Conservation (phyloP, 2,888 invertebrate genomes). For the Auanema freiburgensis region DNA sequence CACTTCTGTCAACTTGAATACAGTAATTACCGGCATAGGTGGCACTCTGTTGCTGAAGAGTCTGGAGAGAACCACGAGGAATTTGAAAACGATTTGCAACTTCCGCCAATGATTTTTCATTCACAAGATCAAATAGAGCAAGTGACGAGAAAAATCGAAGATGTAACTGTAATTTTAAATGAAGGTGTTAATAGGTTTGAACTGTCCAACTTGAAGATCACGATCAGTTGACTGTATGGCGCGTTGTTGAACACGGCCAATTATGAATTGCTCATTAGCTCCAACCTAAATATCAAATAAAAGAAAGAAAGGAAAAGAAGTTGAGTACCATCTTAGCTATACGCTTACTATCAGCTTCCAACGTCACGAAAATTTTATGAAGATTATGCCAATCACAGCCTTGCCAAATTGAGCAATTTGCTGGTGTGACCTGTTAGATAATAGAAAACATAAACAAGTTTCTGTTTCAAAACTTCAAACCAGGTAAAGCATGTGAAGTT, state of each 20-base stretch:
- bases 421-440: slow-evolving; percentile 75
- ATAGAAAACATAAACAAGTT: slow-evolving; percentile 6
- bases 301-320: slow-evolving; percentile 21
- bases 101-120: slow-evolving; percentile 80
- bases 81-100: slow-evolving; percentile 80
- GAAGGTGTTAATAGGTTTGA: neutral
- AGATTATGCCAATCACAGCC: slow-evolving; percentile 75
- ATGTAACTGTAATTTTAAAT: slow-evolving; percentile 55
- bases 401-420: slow-evolving; percentile 78
- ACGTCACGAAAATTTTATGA: slow-evolving; percentile 80
- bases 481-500: slow-evolving; percentile 89
- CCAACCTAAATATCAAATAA: slow-evolving; percentile 72
- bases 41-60: slow-evolving; percentile 88
- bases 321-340: slow-evolving; percentile 81
- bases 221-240: slow-evolving; percentile 20
- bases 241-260: slow-evolving; percentile 68
- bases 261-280: slow-evolving; percentile 81
- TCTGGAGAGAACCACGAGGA: slow-evolving; percentile 86
- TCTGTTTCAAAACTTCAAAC: slow-evolving; percentile 68
- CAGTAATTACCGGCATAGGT: slow-evolving; percentile 81
- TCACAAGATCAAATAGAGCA: slow-evolving; percentile 87
- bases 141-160: slow-evolving; percentile 74
- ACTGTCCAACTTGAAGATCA: slow-evolving; percentile 26
- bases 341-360: slow-evolving; percentile 79
- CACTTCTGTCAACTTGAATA: neutral